Evolutionary conservation across 2,113 vertebrate genomes (phyloP).

Genomic region (Ammodytes dubius): DNA sequence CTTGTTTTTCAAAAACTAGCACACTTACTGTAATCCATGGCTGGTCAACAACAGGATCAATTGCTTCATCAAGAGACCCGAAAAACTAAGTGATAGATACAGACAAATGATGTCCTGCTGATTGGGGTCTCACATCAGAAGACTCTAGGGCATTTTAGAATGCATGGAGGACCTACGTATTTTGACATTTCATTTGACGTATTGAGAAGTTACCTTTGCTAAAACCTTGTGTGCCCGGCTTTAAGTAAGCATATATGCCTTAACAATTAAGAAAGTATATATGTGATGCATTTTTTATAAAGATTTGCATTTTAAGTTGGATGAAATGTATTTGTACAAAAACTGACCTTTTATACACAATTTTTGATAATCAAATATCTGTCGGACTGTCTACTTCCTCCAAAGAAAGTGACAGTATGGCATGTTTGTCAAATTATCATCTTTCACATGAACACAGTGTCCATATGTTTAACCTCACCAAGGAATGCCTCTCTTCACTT

Average conservation of each 20-base stretch:
- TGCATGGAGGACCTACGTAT: not conserved
- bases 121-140: not conserved
- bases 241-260: too few relatives aligned
- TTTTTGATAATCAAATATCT: too few relatives aligned
- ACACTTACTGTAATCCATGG: not conserved
- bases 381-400: too few relatives aligned
- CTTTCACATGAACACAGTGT: constrained; percentile 36
- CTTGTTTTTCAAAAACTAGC: not conserved
- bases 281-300: too few relatives aligned
- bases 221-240: too few relatives aligned
- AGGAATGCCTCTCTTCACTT: constrained; percentile 41
- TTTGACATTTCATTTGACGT: not conserved
- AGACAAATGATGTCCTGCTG: not conserved
- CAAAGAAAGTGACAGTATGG: not conserved
- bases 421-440: constrained; percentile 10
- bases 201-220: too few relatives aligned
- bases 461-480: constrained; percentile 39
- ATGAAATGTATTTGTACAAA: too few relatives aligned
- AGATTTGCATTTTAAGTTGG: too few relatives aligned
- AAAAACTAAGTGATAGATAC: not conserved
- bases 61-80: not conserved
- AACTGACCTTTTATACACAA: too few relatives aligned
- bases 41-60: not conserved
- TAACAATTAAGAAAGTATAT: too few relatives aligned
- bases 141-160: not conserved